Conservation (phyloP, 2,113 vertebrate genomes). For the Scortum barcoo region DNA sequence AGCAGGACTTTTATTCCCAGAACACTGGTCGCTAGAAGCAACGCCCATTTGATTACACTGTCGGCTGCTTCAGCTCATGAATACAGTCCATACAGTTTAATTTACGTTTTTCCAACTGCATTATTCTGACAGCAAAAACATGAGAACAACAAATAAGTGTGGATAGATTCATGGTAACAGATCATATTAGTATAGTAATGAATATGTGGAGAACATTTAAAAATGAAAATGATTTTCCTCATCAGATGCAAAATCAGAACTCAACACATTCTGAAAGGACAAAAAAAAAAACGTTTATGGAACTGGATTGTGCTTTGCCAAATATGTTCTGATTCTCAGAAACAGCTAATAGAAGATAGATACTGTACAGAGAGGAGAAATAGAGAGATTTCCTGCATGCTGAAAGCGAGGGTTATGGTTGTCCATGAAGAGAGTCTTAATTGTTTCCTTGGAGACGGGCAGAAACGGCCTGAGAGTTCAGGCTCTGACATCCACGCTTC, state of each 20-base stretch:
- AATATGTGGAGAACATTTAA: neutral
- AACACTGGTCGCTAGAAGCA: neutral
- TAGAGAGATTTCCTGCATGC: slow-evolving; percentile 27
- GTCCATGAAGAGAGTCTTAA: slow-evolving; percentile 64
- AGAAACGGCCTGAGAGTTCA: slow-evolving; percentile 57
- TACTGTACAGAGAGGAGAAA: neutral
- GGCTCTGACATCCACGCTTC: slow-evolving; percentile 52
- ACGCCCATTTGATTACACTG: neutral
- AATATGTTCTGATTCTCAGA: slow-evolving; percentile 17
- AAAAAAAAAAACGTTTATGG: neutral
- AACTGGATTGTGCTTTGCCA: neutral
- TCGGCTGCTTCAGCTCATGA: neutral
- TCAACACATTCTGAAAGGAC: neutral
- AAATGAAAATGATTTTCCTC: neutral
- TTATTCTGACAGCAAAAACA: neutral
- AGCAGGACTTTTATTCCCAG: neutral
- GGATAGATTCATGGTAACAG: neutral
- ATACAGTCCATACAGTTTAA: neutral
- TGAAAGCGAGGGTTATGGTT: slow-evolving; percentile 28
- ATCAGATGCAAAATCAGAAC: neutral
- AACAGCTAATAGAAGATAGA: slow-evolving; percentile 24
- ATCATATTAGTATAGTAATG: neutral
- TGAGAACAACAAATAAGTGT: neutral
- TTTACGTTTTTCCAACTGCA: neutral
- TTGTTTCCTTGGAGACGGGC: slow-evolving; percentile 76